Percentiles rank a stretch among this genome's conserved stretches.
phyloP scores from a whole-genome alignment of 92 coral and sea anemone species.

The Pocillopora grandis region DNA sequence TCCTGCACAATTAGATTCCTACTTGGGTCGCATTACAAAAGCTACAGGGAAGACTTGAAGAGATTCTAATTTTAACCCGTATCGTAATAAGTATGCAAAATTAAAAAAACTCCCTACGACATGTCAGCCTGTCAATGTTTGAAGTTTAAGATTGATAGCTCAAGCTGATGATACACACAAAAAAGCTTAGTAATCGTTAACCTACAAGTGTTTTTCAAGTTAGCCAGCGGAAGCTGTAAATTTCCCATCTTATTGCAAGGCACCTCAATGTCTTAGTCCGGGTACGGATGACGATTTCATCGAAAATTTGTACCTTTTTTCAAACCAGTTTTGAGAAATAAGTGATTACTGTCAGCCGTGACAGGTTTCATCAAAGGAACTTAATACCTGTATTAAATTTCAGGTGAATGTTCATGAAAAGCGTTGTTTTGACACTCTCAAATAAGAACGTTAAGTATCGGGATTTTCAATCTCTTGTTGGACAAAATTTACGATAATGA shows the following conservation, averaged over 20 bases:
- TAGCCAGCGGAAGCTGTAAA: not conserved
- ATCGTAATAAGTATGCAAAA: not conserved
- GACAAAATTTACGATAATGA: not conserved
- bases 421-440: not conserved
- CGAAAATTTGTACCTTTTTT: not conserved
- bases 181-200: not conserved
- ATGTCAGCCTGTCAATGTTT: constrained; percentile 6
- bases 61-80: too few species aligned
- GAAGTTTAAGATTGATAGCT: not conserved
- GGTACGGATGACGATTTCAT: not conserved
- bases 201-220: not conserved
- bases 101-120: too few species aligned
- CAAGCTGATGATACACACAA: not conserved
- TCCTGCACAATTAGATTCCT: too few species aligned
- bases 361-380: not conserved
- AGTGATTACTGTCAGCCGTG: not conserved
- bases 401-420: not conserved
- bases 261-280: not conserved
- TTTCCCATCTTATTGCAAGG: not conserved
- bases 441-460: not conserved
- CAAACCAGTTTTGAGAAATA: not conserved
- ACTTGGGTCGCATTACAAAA: too few species aligned
- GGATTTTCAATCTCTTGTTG: not conserved
- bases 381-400: not conserved
- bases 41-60: too few species aligned